These are phyloP conservation scores for Sebastes minor DNA, from an alignment of 2,797 vertebrate genomes.

Conservation along the genomic window DNA sequence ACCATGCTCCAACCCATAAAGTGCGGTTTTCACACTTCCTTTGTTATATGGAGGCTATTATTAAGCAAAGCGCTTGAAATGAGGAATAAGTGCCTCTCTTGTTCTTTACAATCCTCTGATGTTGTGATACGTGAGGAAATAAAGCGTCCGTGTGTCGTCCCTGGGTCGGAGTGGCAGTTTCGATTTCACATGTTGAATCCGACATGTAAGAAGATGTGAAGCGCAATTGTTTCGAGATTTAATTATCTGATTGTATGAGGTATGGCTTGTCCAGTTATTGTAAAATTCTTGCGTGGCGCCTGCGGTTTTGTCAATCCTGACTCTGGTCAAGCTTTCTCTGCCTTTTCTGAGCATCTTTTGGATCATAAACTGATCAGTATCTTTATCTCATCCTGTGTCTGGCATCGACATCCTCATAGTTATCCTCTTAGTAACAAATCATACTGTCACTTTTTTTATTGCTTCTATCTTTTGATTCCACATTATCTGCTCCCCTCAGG, in stretches of 20 bases:
- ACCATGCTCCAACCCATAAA: constrained; percentile 57
- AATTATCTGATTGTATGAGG: constrained; percentile 84
- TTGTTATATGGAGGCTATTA: constrained; percentile 59
- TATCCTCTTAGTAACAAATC: constrained; percentile 58
- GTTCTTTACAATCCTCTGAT: constrained; percentile 42
- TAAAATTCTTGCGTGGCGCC: constrained; percentile 50
- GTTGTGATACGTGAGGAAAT: constrained; percentile 38
- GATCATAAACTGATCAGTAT: constrained; percentile 62
- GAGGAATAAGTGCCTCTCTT: constrained; percentile 58
- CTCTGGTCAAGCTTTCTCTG: constrained; percentile 30
- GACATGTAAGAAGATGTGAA: constrained; percentile 69
- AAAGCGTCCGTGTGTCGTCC: constrained; percentile 23
- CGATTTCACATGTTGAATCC: constrained; percentile 71
- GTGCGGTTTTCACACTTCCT: constrained; percentile 58
- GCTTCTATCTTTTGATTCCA: constrained; percentile 42
- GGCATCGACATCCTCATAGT: constrained; percentile 21
- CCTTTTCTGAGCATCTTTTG: constrained; percentile 35
- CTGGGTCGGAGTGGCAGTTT: constrained; percentile 54
- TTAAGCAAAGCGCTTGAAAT: constrained; percentile 53
- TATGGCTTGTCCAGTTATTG: constrained; percentile 64
- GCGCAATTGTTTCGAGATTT: constrained; percentile 79
- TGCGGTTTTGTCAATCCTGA: constrained; percentile 43
- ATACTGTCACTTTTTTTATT: constrained; percentile 54
- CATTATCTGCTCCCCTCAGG: constrained; percentile 24
- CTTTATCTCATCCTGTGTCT: constrained; percentile 40